phyloP scores from a whole-genome alignment of 35 echinoderm and acorn worm genomes.

The Lytechinus variegatus region DNA sequence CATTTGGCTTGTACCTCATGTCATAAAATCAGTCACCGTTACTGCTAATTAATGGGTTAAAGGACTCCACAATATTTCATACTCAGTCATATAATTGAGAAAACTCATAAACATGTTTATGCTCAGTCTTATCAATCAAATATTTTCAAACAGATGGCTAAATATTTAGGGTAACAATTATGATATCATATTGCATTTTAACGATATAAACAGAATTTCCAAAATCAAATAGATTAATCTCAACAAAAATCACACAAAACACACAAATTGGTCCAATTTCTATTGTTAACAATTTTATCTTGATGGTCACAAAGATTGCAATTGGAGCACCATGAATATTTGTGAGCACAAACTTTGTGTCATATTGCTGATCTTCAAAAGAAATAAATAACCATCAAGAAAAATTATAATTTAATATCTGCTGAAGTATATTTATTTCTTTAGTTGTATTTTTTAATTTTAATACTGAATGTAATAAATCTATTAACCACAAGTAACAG shows the following conservation, averaged over 20 bases:
- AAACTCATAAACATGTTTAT: not conserved
- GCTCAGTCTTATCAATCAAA: not conserved
- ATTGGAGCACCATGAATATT: not conserved
- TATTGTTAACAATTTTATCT: not conserved
- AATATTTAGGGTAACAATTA: not conserved
- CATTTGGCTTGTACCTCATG: not conserved
- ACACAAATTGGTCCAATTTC: not conserved
- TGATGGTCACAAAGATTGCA: not conserved
- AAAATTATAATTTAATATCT: too few species aligned
- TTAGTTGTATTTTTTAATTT: too few species aligned
- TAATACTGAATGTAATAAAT: too few species aligned
- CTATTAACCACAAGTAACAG: too few species aligned
- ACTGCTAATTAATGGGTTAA: not conserved
- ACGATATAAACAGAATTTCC: too few species aligned
- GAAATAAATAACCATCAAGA: not conserved
- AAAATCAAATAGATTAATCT: not conserved
- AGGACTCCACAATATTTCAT: not conserved
- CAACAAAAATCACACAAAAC: not conserved
- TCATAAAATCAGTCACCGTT: not conserved
- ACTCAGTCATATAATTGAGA: not conserved
- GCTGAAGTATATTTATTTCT: too few species aligned
- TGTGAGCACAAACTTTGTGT: too few species aligned
- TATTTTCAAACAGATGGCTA: not conserved
- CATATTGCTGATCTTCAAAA: not conserved
- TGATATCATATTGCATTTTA: not conserved